phyloP scores from a whole-genome alignment of 1,140 invertebrate genomes.

The Procambarus virginalis region DNA sequence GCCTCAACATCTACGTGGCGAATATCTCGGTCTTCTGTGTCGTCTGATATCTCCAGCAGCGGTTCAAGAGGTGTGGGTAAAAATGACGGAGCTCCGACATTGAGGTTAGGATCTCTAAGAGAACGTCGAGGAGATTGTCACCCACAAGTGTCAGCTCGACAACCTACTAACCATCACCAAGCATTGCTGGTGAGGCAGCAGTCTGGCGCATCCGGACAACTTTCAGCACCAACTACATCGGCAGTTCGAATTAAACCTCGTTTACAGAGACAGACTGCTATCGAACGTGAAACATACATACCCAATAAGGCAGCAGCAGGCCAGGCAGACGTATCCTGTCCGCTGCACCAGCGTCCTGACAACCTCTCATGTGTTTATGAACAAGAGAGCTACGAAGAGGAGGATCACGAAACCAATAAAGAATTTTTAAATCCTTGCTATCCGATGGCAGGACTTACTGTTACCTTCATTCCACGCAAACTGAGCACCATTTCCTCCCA shows the following conservation, averaged over 20 bases:
- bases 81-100: conserved; percentile 6
- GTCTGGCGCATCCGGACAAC: conserved; percentile 37
- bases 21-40: conserved; percentile 72
- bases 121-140: conserved; percentile 24
- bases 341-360: conserved; percentile 20
- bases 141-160: conserved; percentile 19
- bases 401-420: neutral
- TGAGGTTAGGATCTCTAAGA: conserved; percentile 20
- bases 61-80: conserved; percentile 34
- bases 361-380: conserved; percentile 43
- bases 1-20: conserved; percentile 84
- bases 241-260: conserved; percentile 36
- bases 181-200: conserved; percentile 41
- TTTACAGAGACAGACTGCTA: conserved; percentile 18
- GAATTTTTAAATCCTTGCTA: conserved; percentile 25
- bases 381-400: conserved; percentile 37
- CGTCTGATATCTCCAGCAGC: conserved; percentile 66
- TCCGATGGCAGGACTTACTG: conserved; percentile 21
- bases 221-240: conserved; percentile 29
- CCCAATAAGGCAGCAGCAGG: conserved; percentile 7
- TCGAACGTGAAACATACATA: conserved; percentile 45
- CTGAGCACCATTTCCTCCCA: conserved; percentile 38
- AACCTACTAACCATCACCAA: conserved; percentile 31
- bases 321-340: conserved; percentile 7
- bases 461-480: conserved; percentile 28